A percentile compares a stretch with the other conserved stretches of the same genome.
Evolutionary conservation across 2,888 invertebrate genomes (phyloP).

Genomic region (Gryllus longicercus): DNA sequence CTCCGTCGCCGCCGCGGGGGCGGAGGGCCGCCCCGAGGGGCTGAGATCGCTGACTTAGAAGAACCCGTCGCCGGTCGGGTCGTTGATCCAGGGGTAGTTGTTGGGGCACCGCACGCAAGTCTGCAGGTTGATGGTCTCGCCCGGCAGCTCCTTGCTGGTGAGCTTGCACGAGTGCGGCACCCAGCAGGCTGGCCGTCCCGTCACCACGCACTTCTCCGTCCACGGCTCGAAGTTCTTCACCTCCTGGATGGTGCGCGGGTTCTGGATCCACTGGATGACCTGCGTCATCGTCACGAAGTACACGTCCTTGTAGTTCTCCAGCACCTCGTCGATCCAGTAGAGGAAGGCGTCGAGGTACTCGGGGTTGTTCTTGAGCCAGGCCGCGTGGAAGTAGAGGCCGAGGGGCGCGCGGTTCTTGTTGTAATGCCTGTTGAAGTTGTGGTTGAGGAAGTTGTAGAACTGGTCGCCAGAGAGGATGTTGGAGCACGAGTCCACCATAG

Average conservation of each 20-base stretch:
- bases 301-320: constrained; percentile 81
- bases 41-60: constrained; percentile 61
- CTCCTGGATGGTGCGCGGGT: constrained; percentile 77
- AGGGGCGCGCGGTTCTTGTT: constrained; percentile 85
- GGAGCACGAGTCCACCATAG: constrained; percentile 93
- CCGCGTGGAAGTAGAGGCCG: constrained; percentile 89
- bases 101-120: constrained; percentile 90
- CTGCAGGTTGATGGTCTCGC: constrained; percentile 89
- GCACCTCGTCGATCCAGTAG: constrained; percentile 87
- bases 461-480: constrained; percentile 86
- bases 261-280: constrained; percentile 93
- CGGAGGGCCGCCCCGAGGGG: background rate
- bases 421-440: constrained; percentile 90
- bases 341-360: constrained; percentile 89
- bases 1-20: background rate
- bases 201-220: constrained; percentile 90
- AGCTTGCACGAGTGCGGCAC: constrained; percentile 88
- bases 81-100: constrained; percentile 92
- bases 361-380: constrained; percentile 89
- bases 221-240: constrained; percentile 90
- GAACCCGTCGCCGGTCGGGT: constrained; percentile 86
- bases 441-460: constrained; percentile 90
- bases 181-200: constrained; percentile 78
- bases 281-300: constrained; percentile 96
- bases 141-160: constrained; percentile 88